These are phyloP conservation scores for Rhamnusium bicolor DNA, from an alignment of 2,888 invertebrate species.

Conservation along the genomic window DNA sequence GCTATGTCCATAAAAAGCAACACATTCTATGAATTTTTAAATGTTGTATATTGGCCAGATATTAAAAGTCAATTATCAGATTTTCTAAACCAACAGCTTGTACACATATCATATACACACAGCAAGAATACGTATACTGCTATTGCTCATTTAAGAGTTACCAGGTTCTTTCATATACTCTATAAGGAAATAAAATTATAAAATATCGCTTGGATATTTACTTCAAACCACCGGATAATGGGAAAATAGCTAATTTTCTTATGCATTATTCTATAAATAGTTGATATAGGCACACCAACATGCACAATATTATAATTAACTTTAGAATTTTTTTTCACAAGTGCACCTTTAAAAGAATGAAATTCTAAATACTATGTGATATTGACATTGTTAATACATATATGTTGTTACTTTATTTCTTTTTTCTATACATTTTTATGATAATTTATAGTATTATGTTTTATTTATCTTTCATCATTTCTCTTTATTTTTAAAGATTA, in stretches of 20 bases:
- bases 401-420: slow-evolving; percentile 15
- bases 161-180: neutral
- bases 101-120: slow-evolving; percentile 4
- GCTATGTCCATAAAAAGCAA: neutral
- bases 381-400: slow-evolving; percentile 45
- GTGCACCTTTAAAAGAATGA: slow-evolving; percentile 68
- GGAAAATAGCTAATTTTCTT: slow-evolving; percentile 30
- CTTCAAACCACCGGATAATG: neutral
- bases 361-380: slow-evolving; percentile 70
- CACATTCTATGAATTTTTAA: neutral
- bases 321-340: slow-evolving; percentile 61
- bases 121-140: neutral
- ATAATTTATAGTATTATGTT: neutral
- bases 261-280: slow-evolving; percentile 10
- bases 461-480: neutral
- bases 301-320: slow-evolving; percentile 39
- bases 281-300: slow-evolving; percentile 31
- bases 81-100: neutral
- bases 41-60: neutral
- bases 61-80: slow-evolving; percentile 6
- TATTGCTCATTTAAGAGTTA: neutral
- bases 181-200: neutral
- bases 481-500: neutral
- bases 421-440: slow-evolving; percentile 12
- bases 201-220: neutral